phyloP scores from a whole-genome alignment of 2,113 vertebrate genomes.

The Cepphus grylle region DNA sequence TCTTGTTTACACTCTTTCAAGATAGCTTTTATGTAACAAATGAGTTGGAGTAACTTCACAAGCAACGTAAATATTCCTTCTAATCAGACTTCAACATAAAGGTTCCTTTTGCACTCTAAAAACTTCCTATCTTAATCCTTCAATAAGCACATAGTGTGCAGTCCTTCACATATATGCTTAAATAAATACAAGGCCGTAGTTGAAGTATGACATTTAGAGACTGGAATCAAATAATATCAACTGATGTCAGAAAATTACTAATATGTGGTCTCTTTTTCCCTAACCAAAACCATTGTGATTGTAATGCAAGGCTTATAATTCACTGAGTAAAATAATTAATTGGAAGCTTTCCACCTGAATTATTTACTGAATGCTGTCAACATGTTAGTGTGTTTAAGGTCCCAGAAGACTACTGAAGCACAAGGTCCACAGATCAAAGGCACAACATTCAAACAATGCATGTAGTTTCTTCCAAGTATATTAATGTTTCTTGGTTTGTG shows the following conservation, averaged over 20 bases:
- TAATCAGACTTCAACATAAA: constrained; percentile 4
- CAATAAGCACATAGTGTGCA: background rate
- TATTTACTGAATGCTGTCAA: background rate
- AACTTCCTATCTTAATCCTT: background rate
- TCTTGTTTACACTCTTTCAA: background rate
- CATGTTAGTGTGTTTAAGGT: background rate
- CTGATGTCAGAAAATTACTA: constrained; percentile 19
- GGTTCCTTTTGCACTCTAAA: background rate
- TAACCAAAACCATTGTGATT: background rate
- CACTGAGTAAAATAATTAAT: background rate
- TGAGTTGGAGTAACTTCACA: background rate
- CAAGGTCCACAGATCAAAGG: constrained; percentile 48
- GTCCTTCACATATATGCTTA: background rate
- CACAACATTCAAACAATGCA: background rate
- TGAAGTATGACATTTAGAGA: background rate
- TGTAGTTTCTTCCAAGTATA: constrained; percentile 11
- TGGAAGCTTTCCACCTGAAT: background rate
- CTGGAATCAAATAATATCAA: background rate
- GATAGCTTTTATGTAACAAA: background rate
- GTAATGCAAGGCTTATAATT: constrained; percentile 6
- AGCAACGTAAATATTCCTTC: background rate
- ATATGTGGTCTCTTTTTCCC: background rate
- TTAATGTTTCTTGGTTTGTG: background rate
- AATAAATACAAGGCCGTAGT: background rate
- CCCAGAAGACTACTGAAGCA: background rate